Percentiles rank a stretch among this genome's conserved stretches.
Evolutionary conservation across 2,113 vertebrate species (phyloP).

Genomic region (Ochotona curzoniae): DNA sequence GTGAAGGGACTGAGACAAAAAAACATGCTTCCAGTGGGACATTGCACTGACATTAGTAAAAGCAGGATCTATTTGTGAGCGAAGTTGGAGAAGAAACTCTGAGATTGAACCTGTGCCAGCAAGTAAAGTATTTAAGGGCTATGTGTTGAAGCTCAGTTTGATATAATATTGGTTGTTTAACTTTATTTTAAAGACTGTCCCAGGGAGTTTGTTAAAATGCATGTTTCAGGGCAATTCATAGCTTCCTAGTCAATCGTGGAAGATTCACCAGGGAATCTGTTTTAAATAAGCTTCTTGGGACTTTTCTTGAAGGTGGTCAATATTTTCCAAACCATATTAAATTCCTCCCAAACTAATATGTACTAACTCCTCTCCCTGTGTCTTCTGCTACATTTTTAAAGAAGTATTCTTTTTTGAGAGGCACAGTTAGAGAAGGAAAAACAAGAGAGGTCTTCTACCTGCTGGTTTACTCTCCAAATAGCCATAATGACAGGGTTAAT

Average conservation of each 20-base stretch:
- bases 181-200: not conserved
- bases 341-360: not conserved
- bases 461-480: not conserved
- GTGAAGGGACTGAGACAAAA: not conserved
- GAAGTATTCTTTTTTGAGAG: too few relatives aligned
- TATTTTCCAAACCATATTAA: not conserved
- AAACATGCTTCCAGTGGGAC: not conserved
- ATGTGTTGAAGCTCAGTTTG: not conserved
- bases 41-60: not conserved
- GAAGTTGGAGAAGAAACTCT: not conserved
- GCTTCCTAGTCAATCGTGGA: not conserved
- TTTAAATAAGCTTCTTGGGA: not conserved
- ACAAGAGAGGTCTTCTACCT: too few relatives aligned
- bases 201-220: not conserved
- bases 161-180: not conserved
- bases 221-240: not conserved
- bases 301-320: not conserved
- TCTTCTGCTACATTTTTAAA: not conserved
- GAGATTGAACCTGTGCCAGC: not conserved
- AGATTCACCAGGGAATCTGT: not conserved
- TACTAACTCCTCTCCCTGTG: not conserved
- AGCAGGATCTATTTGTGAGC: not conserved
- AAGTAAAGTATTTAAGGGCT: not conserved
- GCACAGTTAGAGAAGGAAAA: too few relatives aligned
- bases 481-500: not conserved